Evolutionary conservation across 2,113 vertebrate genomes (phyloP).

Genomic region (Protobothrops mucrosquamatus): DNA sequence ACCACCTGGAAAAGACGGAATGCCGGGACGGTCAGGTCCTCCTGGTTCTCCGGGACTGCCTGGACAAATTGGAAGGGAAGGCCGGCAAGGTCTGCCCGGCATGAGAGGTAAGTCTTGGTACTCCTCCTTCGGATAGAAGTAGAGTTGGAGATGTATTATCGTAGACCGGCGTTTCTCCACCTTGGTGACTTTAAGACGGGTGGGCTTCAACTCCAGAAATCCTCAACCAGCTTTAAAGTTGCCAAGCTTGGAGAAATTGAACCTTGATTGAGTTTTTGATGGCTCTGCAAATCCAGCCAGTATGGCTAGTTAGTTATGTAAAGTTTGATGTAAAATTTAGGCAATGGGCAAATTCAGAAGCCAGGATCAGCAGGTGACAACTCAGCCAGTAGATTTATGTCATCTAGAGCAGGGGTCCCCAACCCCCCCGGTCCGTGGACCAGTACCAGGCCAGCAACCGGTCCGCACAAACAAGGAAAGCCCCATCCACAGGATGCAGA

Average conservation of each 20-base stretch:
- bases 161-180: neutral
- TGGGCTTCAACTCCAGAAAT: neutral
- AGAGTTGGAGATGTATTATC: neutral
- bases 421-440: too few species aligned
- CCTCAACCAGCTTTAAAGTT: neutral
- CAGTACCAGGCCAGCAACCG: too few species aligned
- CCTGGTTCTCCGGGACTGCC: slow-evolving; percentile 83
- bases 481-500: too few species aligned
- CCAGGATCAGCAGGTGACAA: neutral
- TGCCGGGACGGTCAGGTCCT: slow-evolving; percentile 76
- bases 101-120: slow-evolving; percentile 71
- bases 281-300: neutral
- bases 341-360: neutral
- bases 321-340: neutral
- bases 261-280: neutral
- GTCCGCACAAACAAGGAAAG: too few species aligned
- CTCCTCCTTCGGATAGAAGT: too few species aligned
- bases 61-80: slow-evolving; percentile 90
- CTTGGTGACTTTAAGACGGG: neutral
- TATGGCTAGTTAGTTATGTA: too few species aligned
- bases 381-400: neutral
- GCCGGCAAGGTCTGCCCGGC: slow-evolving; percentile 81
- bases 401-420: neutral
- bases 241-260: neutral
- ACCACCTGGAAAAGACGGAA: slow-evolving; percentile 87